Evolutionary conservation across 2,888 invertebrate genomes (phyloP), one percentile per base, ranked within the genome.

Genomic region (Pristionchus fissidentatus): DNA sequence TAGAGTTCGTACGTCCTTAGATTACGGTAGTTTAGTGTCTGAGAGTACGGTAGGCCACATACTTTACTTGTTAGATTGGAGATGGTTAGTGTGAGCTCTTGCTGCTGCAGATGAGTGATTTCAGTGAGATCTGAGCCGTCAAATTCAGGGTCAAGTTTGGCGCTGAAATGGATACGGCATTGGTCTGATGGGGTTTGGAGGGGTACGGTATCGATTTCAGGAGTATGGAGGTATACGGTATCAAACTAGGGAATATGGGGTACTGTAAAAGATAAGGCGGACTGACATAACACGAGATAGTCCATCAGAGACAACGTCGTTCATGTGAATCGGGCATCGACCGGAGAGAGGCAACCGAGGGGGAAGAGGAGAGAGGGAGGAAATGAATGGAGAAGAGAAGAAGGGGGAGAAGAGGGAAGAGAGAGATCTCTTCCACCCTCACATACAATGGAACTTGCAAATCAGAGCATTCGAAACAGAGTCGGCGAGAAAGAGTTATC

Each of bases 111-210:
- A 10, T 41, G 22, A n/a, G 19, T 73, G 8, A 43, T 73, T 13
- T 73, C 73, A n/a, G 73, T 73, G 1, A 73, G 8, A 3, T 73
- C 73, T 32, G 73, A 73, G 19, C 73, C 73, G 41, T 26, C 22
- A 32, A 73, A 73, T 13, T 19, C 7, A 73, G 73, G 22, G 32
- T 73, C 73, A 32, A 73, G 73, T n/a, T 41, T 73, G 73, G 73
- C 41, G 19, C 77, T 77, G 77, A 77, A 52, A 38, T 32, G 77
- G 32, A 29, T 77, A 77, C 52, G 77, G 77, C 41, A 73, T n/a
- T n/a, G n/a, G n/a, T n/a, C n/a, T n/a, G n/a, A n/a, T n/a, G n/a
- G n/a, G 32, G 1, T 32, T 10, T 26, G 66, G 66, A 1, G 10
- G 26, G 41, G 70, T 70, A 73, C 73, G 1, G 46, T 75, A 3